These are phyloP conservation scores for Amblyopsis rosae DNA, from an alignment of 2,113 vertebrate genomes.

Conservation along the genomic window DNA sequence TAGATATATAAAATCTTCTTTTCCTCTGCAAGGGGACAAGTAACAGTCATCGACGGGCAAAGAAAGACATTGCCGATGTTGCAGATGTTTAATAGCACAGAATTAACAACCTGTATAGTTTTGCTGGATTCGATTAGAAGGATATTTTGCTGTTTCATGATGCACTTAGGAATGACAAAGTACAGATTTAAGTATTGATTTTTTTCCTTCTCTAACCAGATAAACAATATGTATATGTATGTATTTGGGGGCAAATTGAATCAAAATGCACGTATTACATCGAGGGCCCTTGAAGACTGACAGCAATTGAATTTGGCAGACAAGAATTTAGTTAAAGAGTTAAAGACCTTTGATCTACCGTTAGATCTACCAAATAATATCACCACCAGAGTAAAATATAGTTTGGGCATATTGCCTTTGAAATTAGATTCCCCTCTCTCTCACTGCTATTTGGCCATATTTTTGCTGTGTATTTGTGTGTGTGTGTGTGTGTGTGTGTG, in stretches of 20 bases:
- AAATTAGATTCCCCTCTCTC: slow-evolving; percentile 14
- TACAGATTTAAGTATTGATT: slow-evolving; percentile 98
- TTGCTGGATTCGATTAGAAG: slow-evolving; percentile 91
- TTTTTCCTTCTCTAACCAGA: slow-evolving; percentile 93
- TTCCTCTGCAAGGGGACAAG: slow-evolving; percentile 83
- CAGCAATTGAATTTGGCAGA: slow-evolving; percentile 99
- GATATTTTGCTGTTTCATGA: slow-evolving; percentile 92
- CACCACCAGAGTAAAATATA: slow-evolving; percentile 74
- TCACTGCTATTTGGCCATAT: slow-evolving; percentile 12
- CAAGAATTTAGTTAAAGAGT: slow-evolving; percentile 99
- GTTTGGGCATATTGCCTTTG: slow-evolving; percentile 44
- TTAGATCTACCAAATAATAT: slow-evolving; percentile 80
- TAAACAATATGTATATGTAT: slow-evolving; percentile 99
- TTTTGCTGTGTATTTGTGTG: background rate
- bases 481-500: background rate
- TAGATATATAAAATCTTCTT: slow-evolving; percentile 89
- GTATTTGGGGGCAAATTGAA: slow-evolving; percentile 96
- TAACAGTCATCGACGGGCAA: slow-evolving; percentile 71
- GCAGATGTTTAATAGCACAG: slow-evolving; percentile 90
- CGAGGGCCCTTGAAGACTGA: slow-evolving; percentile 86
- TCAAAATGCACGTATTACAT: slow-evolving; percentile 98
- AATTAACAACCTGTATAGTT: slow-evolving; percentile 95
- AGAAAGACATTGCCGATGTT: slow-evolving; percentile 83
- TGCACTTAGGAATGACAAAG: slow-evolving; percentile 98
- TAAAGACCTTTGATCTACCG: slow-evolving; percentile 95